A percentile compares a stretch with the other conserved stretches of the same genome.
Evolutionary conservation across 2,797 vertebrate species (phyloP).

Genomic region (Clarias pachynema): DNA sequence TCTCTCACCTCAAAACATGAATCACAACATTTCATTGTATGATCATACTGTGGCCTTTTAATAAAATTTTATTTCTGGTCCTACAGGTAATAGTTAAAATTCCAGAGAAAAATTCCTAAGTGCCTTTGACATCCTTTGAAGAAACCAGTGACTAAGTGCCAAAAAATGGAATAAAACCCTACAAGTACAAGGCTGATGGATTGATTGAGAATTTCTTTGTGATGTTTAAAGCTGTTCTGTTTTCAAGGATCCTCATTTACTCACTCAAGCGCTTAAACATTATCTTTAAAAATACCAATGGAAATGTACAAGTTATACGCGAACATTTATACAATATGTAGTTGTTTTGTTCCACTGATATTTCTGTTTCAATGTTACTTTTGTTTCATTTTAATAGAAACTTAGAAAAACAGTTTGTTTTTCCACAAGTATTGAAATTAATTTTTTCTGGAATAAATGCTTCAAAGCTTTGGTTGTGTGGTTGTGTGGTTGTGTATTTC

Average conservation of each 20-base stretch:
- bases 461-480: background rate
- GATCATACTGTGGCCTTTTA: background rate
- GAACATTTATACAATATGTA: background rate
- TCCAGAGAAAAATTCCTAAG: conserved; percentile 91
- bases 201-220: background rate
- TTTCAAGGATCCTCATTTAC: background rate
- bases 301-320: background rate
- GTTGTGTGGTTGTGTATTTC: background rate
- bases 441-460: conserved; percentile 21
- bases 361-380: background rate
- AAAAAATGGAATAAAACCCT: background rate
- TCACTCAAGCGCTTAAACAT: background rate
- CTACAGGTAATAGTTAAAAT: conserved; percentile 88
- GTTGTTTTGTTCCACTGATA: background rate
- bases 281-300: background rate
- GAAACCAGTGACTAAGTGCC: background rate
- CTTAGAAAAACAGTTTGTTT: background rate
- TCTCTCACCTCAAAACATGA: background rate
- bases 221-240: background rate
- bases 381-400: background rate
- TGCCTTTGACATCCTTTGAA: background rate
- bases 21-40: background rate
- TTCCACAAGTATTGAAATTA: background rate
- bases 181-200: background rate
- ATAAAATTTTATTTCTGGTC: conserved; percentile 3